Base-by-base conservation (phyloP, 1,140 invertebrate species). In the Tribolium castaneum region DNA sequence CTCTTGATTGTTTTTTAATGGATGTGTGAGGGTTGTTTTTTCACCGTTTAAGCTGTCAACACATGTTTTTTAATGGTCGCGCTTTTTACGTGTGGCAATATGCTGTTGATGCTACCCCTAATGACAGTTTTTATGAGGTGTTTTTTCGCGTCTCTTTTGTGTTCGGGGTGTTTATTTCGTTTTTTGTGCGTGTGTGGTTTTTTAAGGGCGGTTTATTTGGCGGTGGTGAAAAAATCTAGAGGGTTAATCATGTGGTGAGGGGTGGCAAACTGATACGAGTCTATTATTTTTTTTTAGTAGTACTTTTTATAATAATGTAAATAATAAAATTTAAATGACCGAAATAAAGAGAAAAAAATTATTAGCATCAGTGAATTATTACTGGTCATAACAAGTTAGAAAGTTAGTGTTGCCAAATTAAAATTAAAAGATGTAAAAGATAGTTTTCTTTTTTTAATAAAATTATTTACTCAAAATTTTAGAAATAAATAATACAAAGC, bases 1-100 rank as follows among this genome's bases (percentile, higher is more conserved):
- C 74, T 54, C 70, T 13, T 82, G 80, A 82, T 82, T 80, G 79
- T 79, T 82, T 82, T 81, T 82, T 80, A 81, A 81, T 81, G 74
- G 80, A 79, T 39, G 45, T 9, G 71, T 54, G 77, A 59, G 54
- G 72, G 56, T 73, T 19, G 70, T 72, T 81, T 78, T 81, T 77
- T 80, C 70, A 13, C 72, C 59, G 49, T 79, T 81, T 80, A 76
- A 80, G 39, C 76, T 81, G 78, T 81, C 80, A 76, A 76, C 80
- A 77, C 78, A 77, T 78, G 78, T 81, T 81, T 81, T 81, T 81
- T 80, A 73, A 78, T 80, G 70, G 56, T 22, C 54, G 25, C 70
- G 35, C 45, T 80, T 80, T 80, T 80, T 79, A 70, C 45, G 30
- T 35, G 59, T 5, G 59, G 59, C 59, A 66, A 35, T 66, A 66